phyloP scores from a whole-genome alignment of 2,797 vertebrate species.

The Eupleurogrammus muticus region DNA sequence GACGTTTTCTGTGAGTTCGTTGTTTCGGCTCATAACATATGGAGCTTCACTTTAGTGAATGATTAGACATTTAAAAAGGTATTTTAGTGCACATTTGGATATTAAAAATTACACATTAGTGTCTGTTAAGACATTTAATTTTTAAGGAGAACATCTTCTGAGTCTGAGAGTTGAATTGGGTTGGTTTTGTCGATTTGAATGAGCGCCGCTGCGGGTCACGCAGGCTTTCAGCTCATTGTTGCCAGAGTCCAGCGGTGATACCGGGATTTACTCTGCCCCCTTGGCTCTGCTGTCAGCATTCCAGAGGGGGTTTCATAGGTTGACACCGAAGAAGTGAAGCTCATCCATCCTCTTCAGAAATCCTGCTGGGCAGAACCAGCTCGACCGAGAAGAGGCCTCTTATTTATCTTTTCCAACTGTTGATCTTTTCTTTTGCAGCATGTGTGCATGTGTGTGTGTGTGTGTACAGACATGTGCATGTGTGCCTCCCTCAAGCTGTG shows the following conservation, averaged over 20 bases:
- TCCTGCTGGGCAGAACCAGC: slow-evolving; percentile 62
- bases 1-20: too few relatives aligned
- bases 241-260: slow-evolving; percentile 36
- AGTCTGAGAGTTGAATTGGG: too few relatives aligned
- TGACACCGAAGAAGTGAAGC: slow-evolving; percentile 54
- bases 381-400: slow-evolving; percentile 53
- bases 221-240: slow-evolving; percentile 40
- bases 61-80: too few relatives aligned
- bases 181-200: slow-evolving; percentile 11
- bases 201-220: slow-evolving; percentile 6
- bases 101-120: too few relatives aligned
- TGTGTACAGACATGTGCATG: slow-evolving; percentile 5
- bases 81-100: too few relatives aligned
- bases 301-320: slow-evolving; percentile 45
- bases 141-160: too few relatives aligned
- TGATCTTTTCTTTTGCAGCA: slow-evolving; percentile 55
- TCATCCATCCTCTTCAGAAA: slow-evolving; percentile 66
- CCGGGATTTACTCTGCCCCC: slow-evolving; percentile 27
- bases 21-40: too few relatives aligned
- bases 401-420: slow-evolving; percentile 67
- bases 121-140: too few relatives aligned
- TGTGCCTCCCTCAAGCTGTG: slow-evolving; percentile 16
- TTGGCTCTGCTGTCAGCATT: slow-evolving; percentile 56
- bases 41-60: too few relatives aligned
- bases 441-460: slow-evolving; percentile 5